phyloP scores from a whole-genome alignment of 2,113 vertebrate genomes.

The Gambusia holbrooki region DNA sequence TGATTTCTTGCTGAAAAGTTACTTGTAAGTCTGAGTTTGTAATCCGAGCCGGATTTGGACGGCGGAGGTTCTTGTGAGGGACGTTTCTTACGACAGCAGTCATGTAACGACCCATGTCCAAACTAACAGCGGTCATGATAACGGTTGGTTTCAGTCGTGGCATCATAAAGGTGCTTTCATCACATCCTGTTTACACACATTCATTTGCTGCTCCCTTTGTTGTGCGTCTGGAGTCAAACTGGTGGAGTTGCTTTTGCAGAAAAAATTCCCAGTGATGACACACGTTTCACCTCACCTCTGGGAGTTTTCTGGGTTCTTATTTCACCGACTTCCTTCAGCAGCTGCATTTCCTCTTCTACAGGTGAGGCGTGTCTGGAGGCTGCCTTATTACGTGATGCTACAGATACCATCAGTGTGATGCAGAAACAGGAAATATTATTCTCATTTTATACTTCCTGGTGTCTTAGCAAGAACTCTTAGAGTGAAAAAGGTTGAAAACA shows the following conservation, averaged over 20 bases:
- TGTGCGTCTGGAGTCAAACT: neutral
- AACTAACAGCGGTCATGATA: neutral
- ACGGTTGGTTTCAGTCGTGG: neutral
- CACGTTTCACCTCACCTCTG: neutral
- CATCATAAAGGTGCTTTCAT: neutral
- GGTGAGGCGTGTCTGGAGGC: neutral
- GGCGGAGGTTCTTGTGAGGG: neutral
- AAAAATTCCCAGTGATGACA: slow-evolving; percentile 43
- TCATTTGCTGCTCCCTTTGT: neutral
- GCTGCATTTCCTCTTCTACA: slow-evolving; percentile 8
- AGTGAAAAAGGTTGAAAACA: neutral
- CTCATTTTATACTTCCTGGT: neutral
- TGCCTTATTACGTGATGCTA: neutral
- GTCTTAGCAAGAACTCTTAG: neutral
- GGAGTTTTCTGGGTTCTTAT: neutral
- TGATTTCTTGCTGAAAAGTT: too few relatives aligned
- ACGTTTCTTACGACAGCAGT: neutral
- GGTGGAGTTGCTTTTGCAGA: neutral
- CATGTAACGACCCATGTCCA: neutral
- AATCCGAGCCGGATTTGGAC: neutral
- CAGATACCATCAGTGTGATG: neutral
- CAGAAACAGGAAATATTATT: neutral
- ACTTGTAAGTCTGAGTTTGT: neutral
- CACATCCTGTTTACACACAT: neutral
- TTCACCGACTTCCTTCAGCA: neutral